These are phyloP conservation scores for Todus mexicanus DNA, from an alignment of 2,797 vertebrate species.

Conservation along the genomic window DNA sequence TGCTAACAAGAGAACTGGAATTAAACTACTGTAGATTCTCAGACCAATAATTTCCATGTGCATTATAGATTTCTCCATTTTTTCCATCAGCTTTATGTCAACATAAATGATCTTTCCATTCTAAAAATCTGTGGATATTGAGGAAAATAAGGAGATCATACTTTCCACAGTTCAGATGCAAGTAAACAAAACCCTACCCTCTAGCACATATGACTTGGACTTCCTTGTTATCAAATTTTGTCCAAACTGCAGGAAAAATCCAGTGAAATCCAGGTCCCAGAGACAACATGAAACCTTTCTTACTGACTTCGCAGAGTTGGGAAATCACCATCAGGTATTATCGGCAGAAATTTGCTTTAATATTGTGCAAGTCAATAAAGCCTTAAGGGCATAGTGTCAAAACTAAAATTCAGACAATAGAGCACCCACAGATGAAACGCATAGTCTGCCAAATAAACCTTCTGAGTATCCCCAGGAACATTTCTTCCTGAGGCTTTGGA, in stretches of 20 bases:
- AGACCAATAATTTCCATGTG: neutral
- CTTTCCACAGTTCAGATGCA: neutral
- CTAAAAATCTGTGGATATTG: rapidly evolving
- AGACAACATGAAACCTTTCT: neutral
- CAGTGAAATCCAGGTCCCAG: neutral
- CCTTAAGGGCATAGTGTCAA: neutral
- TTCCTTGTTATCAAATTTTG: neutral
- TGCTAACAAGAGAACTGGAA: neutral
- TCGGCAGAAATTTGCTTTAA: neutral
- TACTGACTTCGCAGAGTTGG: neutral
- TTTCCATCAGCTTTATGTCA: neutral
- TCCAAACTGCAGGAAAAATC: neutral
- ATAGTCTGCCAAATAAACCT: neutral
- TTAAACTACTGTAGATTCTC: neutral
- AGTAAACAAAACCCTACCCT: neutral
- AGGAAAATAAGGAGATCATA: neutral
- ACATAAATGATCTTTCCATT: neutral
- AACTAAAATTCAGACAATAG: neutral
- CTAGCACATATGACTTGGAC: neutral
- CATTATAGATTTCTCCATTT: neutral
- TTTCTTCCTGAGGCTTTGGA: neutral
- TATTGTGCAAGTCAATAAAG: neutral
- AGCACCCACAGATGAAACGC: neutral
- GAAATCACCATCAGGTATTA: neutral
- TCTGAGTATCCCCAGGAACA: neutral